These are phyloP conservation scores for Malurus melanocephalus DNA, from an alignment of 2,113 vertebrate genomes.

Conservation along the genomic window DNA sequence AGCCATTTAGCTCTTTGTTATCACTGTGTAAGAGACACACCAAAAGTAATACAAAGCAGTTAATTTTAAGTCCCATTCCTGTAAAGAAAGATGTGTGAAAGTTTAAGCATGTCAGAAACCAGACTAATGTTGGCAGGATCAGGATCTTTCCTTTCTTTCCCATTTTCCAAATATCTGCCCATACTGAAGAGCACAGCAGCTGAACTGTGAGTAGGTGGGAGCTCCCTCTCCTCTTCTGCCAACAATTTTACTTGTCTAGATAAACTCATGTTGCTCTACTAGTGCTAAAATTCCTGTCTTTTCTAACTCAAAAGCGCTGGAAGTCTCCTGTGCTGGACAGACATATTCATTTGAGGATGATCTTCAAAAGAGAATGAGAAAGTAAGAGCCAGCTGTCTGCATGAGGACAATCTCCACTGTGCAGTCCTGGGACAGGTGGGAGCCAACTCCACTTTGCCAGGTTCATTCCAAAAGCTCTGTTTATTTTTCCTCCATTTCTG, in stretches of 20 bases:
- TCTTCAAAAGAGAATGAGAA: not conserved
- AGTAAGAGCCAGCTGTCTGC: not conserved
- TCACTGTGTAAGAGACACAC: not conserved
- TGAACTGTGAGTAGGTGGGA: not conserved
- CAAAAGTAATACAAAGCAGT: not conserved
- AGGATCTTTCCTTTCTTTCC: not conserved
- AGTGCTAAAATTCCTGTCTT: not conserved
- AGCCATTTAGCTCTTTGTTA: not conserved
- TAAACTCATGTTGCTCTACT: not conserved
- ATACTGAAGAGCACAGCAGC: not conserved
- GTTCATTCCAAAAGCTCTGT: constrained; percentile 17
- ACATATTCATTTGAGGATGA: not conserved
- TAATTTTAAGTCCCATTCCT: not conserved
- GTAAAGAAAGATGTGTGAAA: not conserved
- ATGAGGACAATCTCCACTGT: not conserved
- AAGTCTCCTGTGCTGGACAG: accelerated
- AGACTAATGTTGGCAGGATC: not conserved
- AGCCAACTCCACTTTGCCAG: not conserved
- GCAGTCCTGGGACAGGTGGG: not conserved
- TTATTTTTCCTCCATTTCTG: not conserved
- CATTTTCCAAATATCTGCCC: not conserved
- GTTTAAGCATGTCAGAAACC: not conserved
- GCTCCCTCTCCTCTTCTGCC: not conserved
- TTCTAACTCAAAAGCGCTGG: not conserved
- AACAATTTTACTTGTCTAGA: not conserved